A percentile compares a stretch with the other conserved stretches of the same genome.
These are phyloP conservation scores for Napeogenes inachia DNA, from an alignment of 2,888 invertebrate species.

Conservation along the genomic window DNA sequence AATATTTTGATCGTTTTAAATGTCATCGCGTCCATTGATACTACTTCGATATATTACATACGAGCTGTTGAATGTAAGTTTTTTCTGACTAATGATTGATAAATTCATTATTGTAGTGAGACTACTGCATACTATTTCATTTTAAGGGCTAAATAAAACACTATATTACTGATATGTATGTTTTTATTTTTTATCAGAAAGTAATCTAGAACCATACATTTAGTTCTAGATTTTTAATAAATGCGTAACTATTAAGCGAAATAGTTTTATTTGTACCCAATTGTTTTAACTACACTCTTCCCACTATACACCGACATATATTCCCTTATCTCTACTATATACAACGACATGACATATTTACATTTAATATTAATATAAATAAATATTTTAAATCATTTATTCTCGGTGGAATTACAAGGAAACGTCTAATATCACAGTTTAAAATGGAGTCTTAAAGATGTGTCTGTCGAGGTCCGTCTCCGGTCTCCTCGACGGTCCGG, in stretches of 20 bases:
- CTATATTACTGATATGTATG: constrained; percentile 29
- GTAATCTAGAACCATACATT: constrained; percentile 29
- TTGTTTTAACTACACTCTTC: constrained; percentile 8
- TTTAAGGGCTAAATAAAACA: constrained; percentile 22
- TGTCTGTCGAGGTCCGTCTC: constrained; percentile 47
- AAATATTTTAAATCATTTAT: constrained; percentile 48
- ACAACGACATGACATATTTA: constrained; percentile 60
- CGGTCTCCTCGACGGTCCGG: constrained; percentile 37
- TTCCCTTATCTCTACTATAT: constrained; percentile 47
- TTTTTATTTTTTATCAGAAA: constrained; percentile 26
- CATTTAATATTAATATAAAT: constrained; percentile 62
- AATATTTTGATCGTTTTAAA: no score
- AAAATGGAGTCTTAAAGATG: constrained; percentile 68
- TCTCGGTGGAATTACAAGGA: constrained; percentile 58
- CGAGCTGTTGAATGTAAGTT: no score
- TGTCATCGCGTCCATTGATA: no score
- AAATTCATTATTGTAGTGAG: neutral
- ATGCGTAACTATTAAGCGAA: constrained; percentile 52
- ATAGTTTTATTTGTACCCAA: constrained; percentile 37
- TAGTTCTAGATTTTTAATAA: constrained; percentile 51
- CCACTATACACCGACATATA: constrained; percentile 9
- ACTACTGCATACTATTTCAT: neutral
- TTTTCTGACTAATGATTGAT: neutral
- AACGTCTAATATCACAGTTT: constrained; percentile 66
- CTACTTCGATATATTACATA: no score